Base-by-base conservation (phyloP, 2,888 invertebrate genomes). In the Dryocosmus kuriphilus region DNA sequence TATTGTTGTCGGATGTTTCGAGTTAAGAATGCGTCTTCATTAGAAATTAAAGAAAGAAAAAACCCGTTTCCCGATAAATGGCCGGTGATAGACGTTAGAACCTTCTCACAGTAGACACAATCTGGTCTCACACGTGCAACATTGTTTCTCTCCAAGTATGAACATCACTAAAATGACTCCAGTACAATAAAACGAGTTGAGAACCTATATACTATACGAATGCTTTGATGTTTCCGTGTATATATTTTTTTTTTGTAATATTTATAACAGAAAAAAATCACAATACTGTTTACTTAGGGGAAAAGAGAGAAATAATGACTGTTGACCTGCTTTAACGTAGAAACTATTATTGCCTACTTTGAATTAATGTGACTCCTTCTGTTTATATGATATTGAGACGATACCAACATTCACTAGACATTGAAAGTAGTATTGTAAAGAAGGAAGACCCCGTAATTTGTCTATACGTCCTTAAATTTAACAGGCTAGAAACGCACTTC, bases 391-490 rank as follows among this genome's bases (percentile, higher is more conserved):
- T 57, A n/a, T 57, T 24, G 57, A 57, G 24, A 57, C 24, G 57
- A n/a, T 55, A 35, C n/a, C 75, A 65, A 79, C 81, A 83, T n/a
- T 81, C 71, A 79, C 80, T 83, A 80, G 81, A 84, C 46, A 80
- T 60, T 84, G 86, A 86, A 86, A 86, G 86, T 86, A 86, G n/a
- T 86, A 85, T 86, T 84, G 61, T 84, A 84, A 82, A 79, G 57
- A 67, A 81, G 71, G 75, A n/a, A n/a, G n/a, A n/a, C n/a, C 78
- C 62, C 71, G 75, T 79, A 80, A 77, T n/a, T 79, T 84, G 85
- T 80, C 80, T n/a, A n/a, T 81, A 83, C 24, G 57, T n/a, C n/a
- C 22, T 57, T 9, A 24, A 14, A 57, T 57, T 57, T 57, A 57
- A 11, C 57, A 22, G n/a, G 51, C 8, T 46, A 51, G 14, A n/a